These are phyloP conservation scores for Otus scops DNA, from an alignment of 2,797 vertebrate species.

Conservation along the genomic window DNA sequence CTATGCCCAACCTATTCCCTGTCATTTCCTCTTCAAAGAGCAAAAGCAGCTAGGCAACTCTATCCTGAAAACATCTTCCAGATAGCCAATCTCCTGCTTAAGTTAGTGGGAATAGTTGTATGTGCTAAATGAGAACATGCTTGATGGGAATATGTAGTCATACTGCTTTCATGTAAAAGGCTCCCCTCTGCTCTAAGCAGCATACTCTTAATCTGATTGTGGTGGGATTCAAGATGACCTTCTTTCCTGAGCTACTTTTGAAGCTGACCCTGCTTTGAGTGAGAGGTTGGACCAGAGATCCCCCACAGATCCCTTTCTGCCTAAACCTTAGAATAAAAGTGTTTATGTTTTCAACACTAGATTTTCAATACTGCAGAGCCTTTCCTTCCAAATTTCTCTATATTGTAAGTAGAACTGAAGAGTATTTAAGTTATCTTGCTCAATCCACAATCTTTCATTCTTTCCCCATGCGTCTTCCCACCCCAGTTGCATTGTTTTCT, in stretches of 20 bases:
- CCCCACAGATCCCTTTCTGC: not conserved
- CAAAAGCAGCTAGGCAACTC: not conserved
- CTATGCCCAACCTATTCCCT: rapidly evolving
- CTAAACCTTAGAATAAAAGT: not conserved
- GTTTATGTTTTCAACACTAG: not conserved
- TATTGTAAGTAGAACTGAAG: not conserved
- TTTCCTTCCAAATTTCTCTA: not conserved
- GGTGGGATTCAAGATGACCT: not conserved
- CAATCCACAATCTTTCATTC: not conserved
- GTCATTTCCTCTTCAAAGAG: not conserved
- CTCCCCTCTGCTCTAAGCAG: not conserved
- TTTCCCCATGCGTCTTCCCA: not conserved
- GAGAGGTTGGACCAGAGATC: not conserved
- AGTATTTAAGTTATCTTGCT: not conserved
- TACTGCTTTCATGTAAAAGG: not conserved
- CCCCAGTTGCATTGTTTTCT: not conserved
- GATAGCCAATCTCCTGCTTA: not conserved
- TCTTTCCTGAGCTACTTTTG: not conserved
- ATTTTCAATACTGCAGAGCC: not conserved
- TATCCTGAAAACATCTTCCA: not conserved
- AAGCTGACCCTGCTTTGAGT: not conserved
- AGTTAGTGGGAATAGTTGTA: not conserved
- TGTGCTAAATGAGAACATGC: not conserved
- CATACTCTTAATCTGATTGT: not conserved
- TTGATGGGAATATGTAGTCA: not conserved